These are phyloP conservation scores for Zaprionus vittiger DNA, from an alignment of 1,140 invertebrate species.

Conservation along the genomic window DNA sequence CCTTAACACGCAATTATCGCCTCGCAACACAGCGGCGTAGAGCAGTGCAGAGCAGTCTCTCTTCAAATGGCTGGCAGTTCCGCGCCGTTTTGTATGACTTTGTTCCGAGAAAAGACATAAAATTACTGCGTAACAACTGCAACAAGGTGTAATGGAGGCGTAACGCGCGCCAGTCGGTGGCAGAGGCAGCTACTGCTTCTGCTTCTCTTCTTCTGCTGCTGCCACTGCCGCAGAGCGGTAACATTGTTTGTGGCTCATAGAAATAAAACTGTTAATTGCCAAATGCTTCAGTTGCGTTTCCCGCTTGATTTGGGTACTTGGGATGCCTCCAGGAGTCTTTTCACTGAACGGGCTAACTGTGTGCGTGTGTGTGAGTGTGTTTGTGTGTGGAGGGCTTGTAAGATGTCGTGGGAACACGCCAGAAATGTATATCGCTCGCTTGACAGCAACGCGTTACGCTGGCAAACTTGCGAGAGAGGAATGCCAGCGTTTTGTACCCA, in stretches of 20 bases:
- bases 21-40: conserved; percentile 27
- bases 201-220: not conserved
- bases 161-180: conserved; percentile 60
- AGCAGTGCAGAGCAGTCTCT: conserved; percentile 27
- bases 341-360: conserved; percentile 11
- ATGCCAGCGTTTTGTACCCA: conserved; percentile 32
- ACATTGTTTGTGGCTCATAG: conserved; percentile 80
- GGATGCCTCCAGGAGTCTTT: conserved; percentile 34
- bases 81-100: conserved; percentile 81
- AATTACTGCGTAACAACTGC: conserved; percentile 83
- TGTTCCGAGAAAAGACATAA: conserved; percentile 80
- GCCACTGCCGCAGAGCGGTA: conserved; percentile 40
- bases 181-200: conserved; percentile 7
- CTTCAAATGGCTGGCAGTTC: conserved; percentile 52
- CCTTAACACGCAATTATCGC: conserved; percentile 74
- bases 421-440: conserved; percentile 34
- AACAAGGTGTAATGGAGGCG: conserved; percentile 81
- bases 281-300: conserved; percentile 74
- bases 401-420: conserved; percentile 70
- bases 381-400: conserved; percentile 20
- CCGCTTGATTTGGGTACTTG: conserved; percentile 66
- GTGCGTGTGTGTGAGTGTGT: not conserved
- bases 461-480: conserved; percentile 43
- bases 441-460: conserved; percentile 48
- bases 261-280: conserved; percentile 83